A percentile compares a stretch with the other conserved stretches of the same genome.
phyloP scores from a whole-genome alignment of 53 echinoderm and acorn worm genomes.

The Echinarachnius parma region DNA sequence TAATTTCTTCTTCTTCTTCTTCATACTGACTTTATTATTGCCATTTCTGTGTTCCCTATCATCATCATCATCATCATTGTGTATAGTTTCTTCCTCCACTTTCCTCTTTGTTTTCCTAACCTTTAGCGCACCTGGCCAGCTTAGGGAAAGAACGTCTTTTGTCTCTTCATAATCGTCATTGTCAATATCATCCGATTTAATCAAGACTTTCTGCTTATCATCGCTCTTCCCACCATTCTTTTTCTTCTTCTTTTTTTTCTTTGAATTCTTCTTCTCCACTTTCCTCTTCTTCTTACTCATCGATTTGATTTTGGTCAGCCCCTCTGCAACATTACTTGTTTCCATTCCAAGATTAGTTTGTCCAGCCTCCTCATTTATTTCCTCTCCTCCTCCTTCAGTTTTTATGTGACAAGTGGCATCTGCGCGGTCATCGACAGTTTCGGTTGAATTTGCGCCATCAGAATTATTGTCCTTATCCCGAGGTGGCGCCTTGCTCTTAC shows the following conservation, averaged over 20 bases:
- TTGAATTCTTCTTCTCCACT: slow-evolving; percentile 13
- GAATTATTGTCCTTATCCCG: too few species aligned
- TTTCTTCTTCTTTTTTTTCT: slow-evolving; percentile 42
- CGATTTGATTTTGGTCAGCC: slow-evolving; percentile 9
- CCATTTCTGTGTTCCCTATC: too few species aligned
- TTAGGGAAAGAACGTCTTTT: background rate
- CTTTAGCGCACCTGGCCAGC: slow-evolving; percentile 28
- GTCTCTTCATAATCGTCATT: too few species aligned
- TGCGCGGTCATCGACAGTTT: too few species aligned
- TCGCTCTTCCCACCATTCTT: background rate
- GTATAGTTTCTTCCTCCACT: background rate
- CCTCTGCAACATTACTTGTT: background rate
- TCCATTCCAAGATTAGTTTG: background rate
- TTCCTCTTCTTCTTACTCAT: slow-evolving; percentile 24
- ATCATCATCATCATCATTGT: too few species aligned
- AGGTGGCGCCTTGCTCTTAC: too few species aligned
- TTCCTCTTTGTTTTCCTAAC: background rate
- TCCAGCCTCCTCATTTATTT: background rate
- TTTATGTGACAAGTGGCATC: too few species aligned
- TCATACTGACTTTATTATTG: too few species aligned
- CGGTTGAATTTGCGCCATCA: too few species aligned
- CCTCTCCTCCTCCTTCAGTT: background rate
- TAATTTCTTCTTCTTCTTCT: slow-evolving; percentile 41
- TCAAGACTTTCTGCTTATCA: slow-evolving; percentile 22
- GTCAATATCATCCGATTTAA: background rate